A percentile compares a stretch with the other conserved stretches of the same genome.
Evolutionary conservation across 2,797 vertebrate genomes (phyloP).

Genomic region (Sebastolobus alascanus): DNA sequence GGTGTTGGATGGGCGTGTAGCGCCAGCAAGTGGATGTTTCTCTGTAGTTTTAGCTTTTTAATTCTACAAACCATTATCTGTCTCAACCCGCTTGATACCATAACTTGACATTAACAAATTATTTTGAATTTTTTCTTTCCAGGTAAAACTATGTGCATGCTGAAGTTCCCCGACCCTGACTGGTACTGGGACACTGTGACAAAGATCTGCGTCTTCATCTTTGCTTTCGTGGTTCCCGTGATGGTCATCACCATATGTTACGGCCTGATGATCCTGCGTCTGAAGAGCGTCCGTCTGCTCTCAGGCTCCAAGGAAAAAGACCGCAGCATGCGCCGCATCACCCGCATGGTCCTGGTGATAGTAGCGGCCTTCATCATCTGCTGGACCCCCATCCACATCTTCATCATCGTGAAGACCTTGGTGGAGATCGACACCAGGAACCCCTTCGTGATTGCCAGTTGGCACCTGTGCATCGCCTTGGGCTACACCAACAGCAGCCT

Average conservation of each 20-base stretch:
- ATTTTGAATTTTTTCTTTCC: constrained; percentile 19
- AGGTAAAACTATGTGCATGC: constrained; percentile 89
- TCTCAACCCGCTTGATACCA: neutral
- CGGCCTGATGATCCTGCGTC: constrained; percentile 93
- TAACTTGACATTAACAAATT: neutral
- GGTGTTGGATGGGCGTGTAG: neutral
- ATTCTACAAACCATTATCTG: neutral
- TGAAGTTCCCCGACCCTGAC: constrained; percentile 92
- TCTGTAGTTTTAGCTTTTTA: neutral
- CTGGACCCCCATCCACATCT: constrained; percentile 98
- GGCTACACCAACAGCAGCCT: constrained; percentile 98
- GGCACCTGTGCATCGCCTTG: constrained; percentile 95
- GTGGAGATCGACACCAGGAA: constrained; percentile 92
- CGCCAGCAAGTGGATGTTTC: neutral
- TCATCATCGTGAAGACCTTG: constrained; percentile 96
- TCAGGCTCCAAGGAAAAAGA: constrained; percentile 97
- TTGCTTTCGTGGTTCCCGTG: constrained; percentile 94
- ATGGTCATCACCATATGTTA: constrained; percentile 96
- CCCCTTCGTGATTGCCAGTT: constrained; percentile 91
- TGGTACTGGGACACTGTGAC: constrained; percentile 96
- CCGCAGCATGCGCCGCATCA: constrained; percentile 93
- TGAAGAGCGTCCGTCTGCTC: constrained; percentile 92
- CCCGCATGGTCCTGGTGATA: constrained; percentile 95
- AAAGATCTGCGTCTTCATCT: constrained; percentile 97
- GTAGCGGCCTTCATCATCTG: constrained; percentile 96